Conservation (phyloP, 2,888 invertebrate genomes). For the Drosophila suboccidentalis region DNA sequence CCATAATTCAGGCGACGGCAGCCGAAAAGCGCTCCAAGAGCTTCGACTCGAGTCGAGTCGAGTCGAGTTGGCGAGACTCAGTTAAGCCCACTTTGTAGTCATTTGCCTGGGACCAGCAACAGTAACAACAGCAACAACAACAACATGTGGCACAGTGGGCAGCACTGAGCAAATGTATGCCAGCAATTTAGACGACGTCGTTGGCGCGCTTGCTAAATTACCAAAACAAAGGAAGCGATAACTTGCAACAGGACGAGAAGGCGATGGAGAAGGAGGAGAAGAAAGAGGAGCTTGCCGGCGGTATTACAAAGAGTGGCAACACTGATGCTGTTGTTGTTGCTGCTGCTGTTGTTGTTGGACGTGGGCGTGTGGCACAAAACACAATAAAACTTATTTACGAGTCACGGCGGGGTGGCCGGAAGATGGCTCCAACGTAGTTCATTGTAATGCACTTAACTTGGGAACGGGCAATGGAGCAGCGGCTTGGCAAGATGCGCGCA, state of each 20-base stretch:
- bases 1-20: slow-evolving; percentile 74
- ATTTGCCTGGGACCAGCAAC: slow-evolving; percentile 66
- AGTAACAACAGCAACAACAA: slow-evolving; percentile 48
- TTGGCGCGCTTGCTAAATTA: slow-evolving; percentile 81
- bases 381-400: slow-evolving; percentile 84
- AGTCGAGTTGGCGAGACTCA: slow-evolving; percentile 39
- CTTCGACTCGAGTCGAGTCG: slow-evolving; percentile 17
- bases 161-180: slow-evolving; percentile 72
- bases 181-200: slow-evolving; percentile 80
- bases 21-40: slow-evolving; percentile 50
- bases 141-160: slow-evolving; percentile 56
- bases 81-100: slow-evolving; percentile 79
- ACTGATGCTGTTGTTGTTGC: slow-evolving; percentile 12
- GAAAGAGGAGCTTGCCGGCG: background rate
- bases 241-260: slow-evolving; percentile 66
- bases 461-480: slow-evolving; percentile 7
- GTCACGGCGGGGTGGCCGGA: slow-evolving; percentile 73
- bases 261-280: background rate
- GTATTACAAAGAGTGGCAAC: slow-evolving; percentile 15
- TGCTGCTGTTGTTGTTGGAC: background rate
- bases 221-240: slow-evolving; percentile 80
- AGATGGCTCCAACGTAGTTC: slow-evolving; percentile 70
- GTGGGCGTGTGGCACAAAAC: slow-evolving; percentile 67
- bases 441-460: slow-evolving; percentile 80
- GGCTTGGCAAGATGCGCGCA: slow-evolving; percentile 71